Percentiles rank a stretch among this genome's conserved stretches.
Evolutionary conservation across 1,140 invertebrate species (phyloP).

Genomic region (Oncopodura yosiiana): DNA sequence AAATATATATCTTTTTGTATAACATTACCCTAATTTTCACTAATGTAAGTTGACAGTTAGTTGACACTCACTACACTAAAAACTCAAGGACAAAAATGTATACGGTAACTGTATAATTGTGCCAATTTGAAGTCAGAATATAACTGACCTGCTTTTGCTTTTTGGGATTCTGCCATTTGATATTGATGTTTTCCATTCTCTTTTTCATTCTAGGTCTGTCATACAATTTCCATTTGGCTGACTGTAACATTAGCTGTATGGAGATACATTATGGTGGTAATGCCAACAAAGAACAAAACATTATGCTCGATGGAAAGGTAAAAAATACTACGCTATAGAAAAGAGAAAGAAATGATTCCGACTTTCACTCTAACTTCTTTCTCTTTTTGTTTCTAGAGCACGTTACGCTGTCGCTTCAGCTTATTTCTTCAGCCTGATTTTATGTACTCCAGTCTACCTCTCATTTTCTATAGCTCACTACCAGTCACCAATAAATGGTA

Average conservation of each 20-base stretch:
- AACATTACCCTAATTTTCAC: no score
- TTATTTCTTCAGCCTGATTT: constrained; percentile 68
- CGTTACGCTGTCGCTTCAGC: constrained; percentile 62
- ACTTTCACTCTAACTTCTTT: neutral
- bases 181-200: neutral
- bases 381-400: no score
- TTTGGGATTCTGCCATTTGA: no score
- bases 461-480: constrained; percentile 52
- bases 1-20: no score
- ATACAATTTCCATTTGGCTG: constrained; percentile 86
- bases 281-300: constrained; percentile 58
- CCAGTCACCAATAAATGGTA: constrained; percentile 37
- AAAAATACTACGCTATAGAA: no score
- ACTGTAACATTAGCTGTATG: constrained; percentile 85
- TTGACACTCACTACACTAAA: no score
- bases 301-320: constrained; percentile 66
- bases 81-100: no score
- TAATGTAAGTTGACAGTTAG: no score
- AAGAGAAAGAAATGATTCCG: neutral
- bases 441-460: constrained; percentile 76
- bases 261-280: constrained; percentile 78
- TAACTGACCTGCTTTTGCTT: no score
- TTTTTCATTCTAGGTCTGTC: constrained; percentile 55
- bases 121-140: no score
- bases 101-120: no score